These are phyloP conservation scores for Peromyscus aztecus DNA, from an alignment of 2,797 vertebrate genomes.

Conservation along the genomic window DNA sequence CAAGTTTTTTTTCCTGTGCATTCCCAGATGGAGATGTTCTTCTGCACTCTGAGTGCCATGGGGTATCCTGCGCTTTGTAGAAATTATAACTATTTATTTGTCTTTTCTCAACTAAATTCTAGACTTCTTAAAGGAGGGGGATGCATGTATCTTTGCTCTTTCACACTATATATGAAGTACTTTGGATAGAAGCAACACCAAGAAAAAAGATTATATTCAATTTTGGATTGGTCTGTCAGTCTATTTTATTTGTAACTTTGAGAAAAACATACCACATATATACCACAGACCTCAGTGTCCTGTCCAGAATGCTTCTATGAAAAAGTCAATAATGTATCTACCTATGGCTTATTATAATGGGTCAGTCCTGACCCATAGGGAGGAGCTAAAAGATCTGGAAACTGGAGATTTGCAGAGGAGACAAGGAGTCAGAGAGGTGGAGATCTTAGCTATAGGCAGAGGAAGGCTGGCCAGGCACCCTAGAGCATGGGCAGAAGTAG, in stretches of 20 bases:
- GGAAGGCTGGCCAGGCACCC: not conserved
- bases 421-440: not conserved
- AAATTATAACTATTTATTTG: slow-evolving; percentile 50
- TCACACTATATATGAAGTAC: not conserved
- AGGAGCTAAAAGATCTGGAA: not conserved
- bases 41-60: not conserved
- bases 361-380: not conserved
- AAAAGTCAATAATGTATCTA: not conserved
- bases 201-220: not conserved
- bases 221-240: not conserved
- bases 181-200: not conserved
- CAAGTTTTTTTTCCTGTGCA: not conserved
- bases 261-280: not conserved
- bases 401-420: not conserved
- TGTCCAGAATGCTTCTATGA: not conserved
- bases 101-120: slow-evolving; percentile 26
- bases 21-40: not conserved
- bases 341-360: not conserved
- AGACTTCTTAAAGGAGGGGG: not conserved
- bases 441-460: not conserved
- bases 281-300: not conserved
- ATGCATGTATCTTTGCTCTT: not conserved
- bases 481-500: not conserved
- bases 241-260: not conserved
- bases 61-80: not conserved